Evolutionary conservation across 2,797 vertebrate genomes (phyloP), one percentile per base, ranked within the genome.

Genomic region (Taenioides sp.): DNA sequence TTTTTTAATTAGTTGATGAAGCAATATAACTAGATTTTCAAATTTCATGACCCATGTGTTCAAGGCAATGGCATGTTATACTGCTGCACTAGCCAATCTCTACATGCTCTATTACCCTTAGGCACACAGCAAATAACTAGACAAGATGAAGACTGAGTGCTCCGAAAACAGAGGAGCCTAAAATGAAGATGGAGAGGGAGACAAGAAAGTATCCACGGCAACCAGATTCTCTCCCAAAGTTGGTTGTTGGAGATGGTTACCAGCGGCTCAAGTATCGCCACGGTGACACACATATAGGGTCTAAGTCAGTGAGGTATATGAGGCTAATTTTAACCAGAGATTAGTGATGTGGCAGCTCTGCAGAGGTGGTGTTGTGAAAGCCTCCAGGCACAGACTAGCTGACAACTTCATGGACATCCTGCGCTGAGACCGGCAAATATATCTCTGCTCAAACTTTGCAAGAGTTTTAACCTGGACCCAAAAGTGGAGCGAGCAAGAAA

Each of bases 171-270:
- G 63, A 70, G 69, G 76, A 61, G 64, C 75, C 67, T 74, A 69
- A 75, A 69, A 74, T 70, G 69, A 81, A 78, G 79, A 85, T 34
- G 75, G 79, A 72, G 78, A 78, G 73, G 82, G 59, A 83, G 69
- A 74, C 73, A 75, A 84, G 73, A 76, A 82, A 75, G 92, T 93
- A 92, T 93, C 93, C 92, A 92, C 84, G 91, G 93, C 92, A 94
- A 94, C 93, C 86, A 82, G 80, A 87, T 89, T 83, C 81, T 81
- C 75, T 70, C 76, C 85, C 87, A 91, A 92, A 93, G 88, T 91
- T 87, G 85, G 76, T 73, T 69, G 76, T 60, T 65, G 64, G 74
- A 82, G 77, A 85, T 54, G 49, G 70, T 87, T 85, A 87, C 79
- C 80, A 84, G 75, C 81, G 84, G 84, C 72, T 75, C 73, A 78